Evolutionary conservation across 2,888 invertebrate species (phyloP), one percentile per base, ranked within the genome.

Genomic region (Perithous albicinctus): DNA sequence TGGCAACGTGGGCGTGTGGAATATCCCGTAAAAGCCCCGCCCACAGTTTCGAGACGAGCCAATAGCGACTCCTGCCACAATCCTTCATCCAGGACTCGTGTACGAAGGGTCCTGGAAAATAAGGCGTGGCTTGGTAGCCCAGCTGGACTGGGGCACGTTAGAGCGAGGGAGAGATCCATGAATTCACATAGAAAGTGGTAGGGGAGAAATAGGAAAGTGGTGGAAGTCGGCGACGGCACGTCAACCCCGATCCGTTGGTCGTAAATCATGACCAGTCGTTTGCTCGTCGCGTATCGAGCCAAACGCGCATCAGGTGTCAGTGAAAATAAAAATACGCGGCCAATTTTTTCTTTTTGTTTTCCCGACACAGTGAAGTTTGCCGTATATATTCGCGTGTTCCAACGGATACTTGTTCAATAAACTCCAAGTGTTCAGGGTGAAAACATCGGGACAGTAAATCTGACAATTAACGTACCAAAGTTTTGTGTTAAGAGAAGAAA

Each of bases 261-360:
- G 88, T 91, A 92, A 92, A 92, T 92, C 92, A 92, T 90, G 88
- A 88, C 87, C 91, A 92, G 92, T 92, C 89, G 88, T 87, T 89
- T 88, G 88, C 88, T 86, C 89, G 89, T 76, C 88, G 90, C 87
- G 89, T 87, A 87, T 84, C 87, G 82, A 87, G 85, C 80, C 76
- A 87, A 88, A 87, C 86, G 76, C 66, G 38, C 59, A 69, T 84
- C 80, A 83, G 61, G 78, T 70, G 75, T 67, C 70, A 59, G 43
- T n/a, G n/a, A n/a, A n/a, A n/a, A n/a, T n/a, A 8, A 38, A 10
- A 63, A 63, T 23, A 51, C 59, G 15, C 59, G 32, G 0, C 18
- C 15, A 3, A 4, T 26, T 12, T 54, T 32, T 59, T 32, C n/a
- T 2, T 15, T 23, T 8, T 23, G n/a, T n/a, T n/a, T n/a, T n/a